These are phyloP conservation scores for Protosalanx chinensis DNA, from an alignment of 2,797 vertebrate species.

Conservation along the genomic window DNA sequence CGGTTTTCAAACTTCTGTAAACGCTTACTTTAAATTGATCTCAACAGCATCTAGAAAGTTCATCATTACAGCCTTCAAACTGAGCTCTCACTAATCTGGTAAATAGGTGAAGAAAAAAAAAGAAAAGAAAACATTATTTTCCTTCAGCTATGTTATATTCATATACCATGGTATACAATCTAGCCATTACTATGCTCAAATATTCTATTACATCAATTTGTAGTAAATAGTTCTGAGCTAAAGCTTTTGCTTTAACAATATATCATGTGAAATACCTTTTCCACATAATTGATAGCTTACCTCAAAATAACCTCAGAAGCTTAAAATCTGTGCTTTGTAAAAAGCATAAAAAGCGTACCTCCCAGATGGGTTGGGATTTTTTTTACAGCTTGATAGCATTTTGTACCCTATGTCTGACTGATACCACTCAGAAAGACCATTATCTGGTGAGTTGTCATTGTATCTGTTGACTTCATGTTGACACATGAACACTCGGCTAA, in stretches of 20 bases:
- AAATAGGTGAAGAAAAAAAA: constrained; percentile 28
- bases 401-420: constrained; percentile 19
- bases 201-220: constrained; percentile 5
- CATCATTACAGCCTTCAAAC: constrained; percentile 16
- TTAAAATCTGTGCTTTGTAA: too few species aligned
- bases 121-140: constrained; percentile 10
- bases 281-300: too few species aligned
- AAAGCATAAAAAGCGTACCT: too few species aligned
- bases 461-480: constrained; percentile 36
- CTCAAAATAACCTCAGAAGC: too few species aligned
- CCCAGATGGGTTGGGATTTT: constrained; percentile 31
- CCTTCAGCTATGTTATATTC: neutral
- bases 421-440: constrained; percentile 10
- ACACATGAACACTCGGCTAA: constrained; percentile 36
- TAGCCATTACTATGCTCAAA: constrained; percentile 26
- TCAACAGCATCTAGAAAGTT: constrained; percentile 4
- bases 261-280: constrained; percentile 21
- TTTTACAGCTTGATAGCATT: constrained; percentile 28
- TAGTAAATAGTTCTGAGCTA: neutral
- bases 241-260: constrained; percentile 37
- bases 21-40: constrained; percentile 3
- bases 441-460: neutral
- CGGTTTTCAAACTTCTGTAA: neutral
- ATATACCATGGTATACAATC: constrained; percentile 37
- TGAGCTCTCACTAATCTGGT: constrained; percentile 27